phyloP scores from a whole-genome alignment of 2,113 vertebrate species.

The Balaeniceps rex region DNA sequence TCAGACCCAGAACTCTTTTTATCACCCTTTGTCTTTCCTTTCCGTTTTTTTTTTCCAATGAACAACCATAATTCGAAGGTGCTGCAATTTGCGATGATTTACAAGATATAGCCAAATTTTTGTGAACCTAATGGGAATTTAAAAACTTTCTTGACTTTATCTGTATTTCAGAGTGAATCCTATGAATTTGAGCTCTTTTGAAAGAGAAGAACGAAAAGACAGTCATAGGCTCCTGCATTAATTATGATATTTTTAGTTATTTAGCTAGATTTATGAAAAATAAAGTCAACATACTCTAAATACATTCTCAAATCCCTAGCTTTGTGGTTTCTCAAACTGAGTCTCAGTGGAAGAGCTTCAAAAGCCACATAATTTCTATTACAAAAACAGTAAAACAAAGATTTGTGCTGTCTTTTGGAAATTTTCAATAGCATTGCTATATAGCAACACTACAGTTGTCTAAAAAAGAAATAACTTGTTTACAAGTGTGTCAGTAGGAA shows the following conservation, averaged over 20 bases:
- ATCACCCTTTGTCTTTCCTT: not conserved
- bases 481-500: not conserved
- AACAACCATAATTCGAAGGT: not conserved
- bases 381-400: constrained; percentile 39
- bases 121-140: not conserved
- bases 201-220: constrained; percentile 11
- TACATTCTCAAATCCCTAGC: constrained; percentile 39
- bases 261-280: constrained; percentile 54
- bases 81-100: not conserved
- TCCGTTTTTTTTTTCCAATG: no score
- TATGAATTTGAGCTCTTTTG: not conserved
- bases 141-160: not conserved
- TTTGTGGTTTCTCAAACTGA: constrained; percentile 46
- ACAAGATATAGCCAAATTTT: not conserved
- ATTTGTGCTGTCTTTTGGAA: not conserved
- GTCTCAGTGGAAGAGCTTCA: constrained; percentile 29
- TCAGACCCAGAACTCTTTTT: not conserved
- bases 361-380: constrained; percentile 40
- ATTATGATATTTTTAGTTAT: constrained; percentile 59
- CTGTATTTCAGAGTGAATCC: not conserved
- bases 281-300: constrained; percentile 43
- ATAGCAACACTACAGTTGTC: not conserved
- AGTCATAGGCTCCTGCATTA: not conserved
- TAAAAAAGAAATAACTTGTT: not conserved
- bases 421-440: not conserved